phyloP scores from a whole-genome alignment of 2,888 invertebrate genomes.

The Perizoma affinitatum region DNA sequence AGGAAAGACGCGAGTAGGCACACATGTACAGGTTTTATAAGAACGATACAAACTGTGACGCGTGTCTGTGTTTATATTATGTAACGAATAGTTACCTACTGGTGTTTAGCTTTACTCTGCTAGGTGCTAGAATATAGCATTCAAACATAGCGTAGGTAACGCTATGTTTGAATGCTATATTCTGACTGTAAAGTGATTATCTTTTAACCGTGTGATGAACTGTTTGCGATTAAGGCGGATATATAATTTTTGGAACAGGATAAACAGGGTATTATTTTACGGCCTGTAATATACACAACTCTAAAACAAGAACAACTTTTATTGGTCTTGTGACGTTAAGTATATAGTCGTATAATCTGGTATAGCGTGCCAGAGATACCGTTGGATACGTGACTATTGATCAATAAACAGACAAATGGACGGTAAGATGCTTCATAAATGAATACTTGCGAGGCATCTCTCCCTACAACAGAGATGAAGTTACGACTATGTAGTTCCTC shows the following conservation, averaged over 20 bases:
- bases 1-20: constrained; percentile 37
- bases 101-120: constrained; percentile 27
- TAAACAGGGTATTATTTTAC: neutral
- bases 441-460: too few relatives aligned
- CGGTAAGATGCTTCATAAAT: too few relatives aligned
- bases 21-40: constrained; percentile 56
- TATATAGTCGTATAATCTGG: too few relatives aligned
- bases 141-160: too few relatives aligned
- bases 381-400: too few relatives aligned
- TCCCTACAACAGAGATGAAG: too few relatives aligned
- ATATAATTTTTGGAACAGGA: too few relatives aligned
- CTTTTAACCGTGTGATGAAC: constrained; percentile 14
- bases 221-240: too few relatives aligned
- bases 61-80: constrained; percentile 70
- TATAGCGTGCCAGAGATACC: too few relatives aligned
- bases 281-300: neutral
- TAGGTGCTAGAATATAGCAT: neutral
- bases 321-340: too few relatives aligned
- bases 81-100: constrained; percentile 53
- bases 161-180: constrained; percentile 11
- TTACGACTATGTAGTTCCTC: too few relatives aligned
- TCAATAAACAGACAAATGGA: too few relatives aligned
- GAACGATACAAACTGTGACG: constrained; percentile 53
- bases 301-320: neutral
- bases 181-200: neutral